Evolutionary conservation across 2,888 invertebrate species (phyloP).

Genomic region (Folsomia candida): DNA sequence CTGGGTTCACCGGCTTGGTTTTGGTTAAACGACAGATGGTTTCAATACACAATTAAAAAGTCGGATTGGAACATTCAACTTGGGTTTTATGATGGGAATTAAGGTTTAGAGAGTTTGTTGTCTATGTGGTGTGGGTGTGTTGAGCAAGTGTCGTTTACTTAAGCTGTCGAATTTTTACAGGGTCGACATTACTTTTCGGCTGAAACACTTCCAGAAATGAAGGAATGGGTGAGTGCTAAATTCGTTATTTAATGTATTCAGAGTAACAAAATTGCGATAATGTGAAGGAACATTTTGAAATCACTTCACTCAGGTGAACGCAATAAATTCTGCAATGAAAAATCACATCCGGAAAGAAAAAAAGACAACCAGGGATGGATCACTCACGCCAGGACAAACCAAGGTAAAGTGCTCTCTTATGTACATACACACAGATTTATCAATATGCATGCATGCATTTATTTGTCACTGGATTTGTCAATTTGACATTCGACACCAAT

Average conservation of each 20-base stretch:
- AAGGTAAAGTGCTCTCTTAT: slow-evolving; percentile 21
- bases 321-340: slow-evolving; percentile 51
- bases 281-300: too few relatives aligned
- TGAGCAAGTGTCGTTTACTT: slow-evolving; percentile 21
- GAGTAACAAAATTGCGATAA: too few relatives aligned
- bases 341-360: slow-evolving; percentile 50
- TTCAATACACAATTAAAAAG: too few relatives aligned
- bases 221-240: too few relatives aligned
- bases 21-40: background rate
- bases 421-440: background rate
- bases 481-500: too few relatives aligned
- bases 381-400: slow-evolving; percentile 29
- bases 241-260: too few relatives aligned
- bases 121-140: background rate
- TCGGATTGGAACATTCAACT: too few relatives aligned
- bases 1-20: background rate
- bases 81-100: too few relatives aligned
- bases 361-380: slow-evolving; percentile 35
- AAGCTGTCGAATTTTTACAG: slow-evolving; percentile 43
- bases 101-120: too few relatives aligned
- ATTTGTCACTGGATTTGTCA: too few relatives aligned
- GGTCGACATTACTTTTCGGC: slow-evolving; percentile 53
- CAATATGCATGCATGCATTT: background rate
- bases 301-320: too few relatives aligned
- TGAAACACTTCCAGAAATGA: slow-evolving; percentile 52